A percentile compares a stretch with the other conserved stretches of the same genome.
These are phyloP conservation scores for Drosophila tristis DNA, from an alignment of 1,140 invertebrate genomes.

Conservation along the genomic window DNA sequence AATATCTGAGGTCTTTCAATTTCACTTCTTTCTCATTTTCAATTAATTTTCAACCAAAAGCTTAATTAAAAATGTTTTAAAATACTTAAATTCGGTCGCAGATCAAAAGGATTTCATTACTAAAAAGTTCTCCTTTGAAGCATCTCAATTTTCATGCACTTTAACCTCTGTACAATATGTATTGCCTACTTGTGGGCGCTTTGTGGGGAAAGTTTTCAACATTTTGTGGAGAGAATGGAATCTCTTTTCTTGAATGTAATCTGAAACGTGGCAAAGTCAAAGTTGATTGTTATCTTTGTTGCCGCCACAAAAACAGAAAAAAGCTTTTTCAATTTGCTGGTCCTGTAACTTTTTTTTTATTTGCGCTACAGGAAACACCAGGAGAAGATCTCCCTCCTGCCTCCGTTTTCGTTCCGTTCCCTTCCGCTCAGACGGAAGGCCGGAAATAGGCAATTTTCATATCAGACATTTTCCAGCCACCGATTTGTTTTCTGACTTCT, in stretches of 20 bases:
- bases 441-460: constrained; percentile 78
- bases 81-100: constrained; percentile 9
- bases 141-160: constrained; percentile 14
- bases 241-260: constrained; percentile 21
- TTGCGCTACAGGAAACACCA: too few species aligned
- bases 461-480: constrained; percentile 54
- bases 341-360: constrained; percentile 21
- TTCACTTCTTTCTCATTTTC: constrained; percentile 59
- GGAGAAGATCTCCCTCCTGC: neutral
- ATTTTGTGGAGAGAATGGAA: too few species aligned
- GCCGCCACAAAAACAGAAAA: constrained; percentile 5
- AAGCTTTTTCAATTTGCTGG: constrained; percentile 21
- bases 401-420: too few species aligned
- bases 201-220: too few species aligned
- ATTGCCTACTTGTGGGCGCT: constrained; percentile 4
- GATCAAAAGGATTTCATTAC: constrained; percentile 29
- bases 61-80: constrained; percentile 47
- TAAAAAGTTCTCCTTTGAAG: constrained; percentile 7
- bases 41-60: constrained; percentile 56
- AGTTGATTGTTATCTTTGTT: constrained; percentile 44
- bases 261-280: constrained; percentile 36
- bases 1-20: constrained; percentile 79
- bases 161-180: constrained; percentile 1
- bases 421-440: constrained; percentile 52
- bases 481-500: constrained; percentile 12